phyloP scores from a whole-genome alignment of 1,140 invertebrate species.

The Oedothorax gibbosus region DNA sequence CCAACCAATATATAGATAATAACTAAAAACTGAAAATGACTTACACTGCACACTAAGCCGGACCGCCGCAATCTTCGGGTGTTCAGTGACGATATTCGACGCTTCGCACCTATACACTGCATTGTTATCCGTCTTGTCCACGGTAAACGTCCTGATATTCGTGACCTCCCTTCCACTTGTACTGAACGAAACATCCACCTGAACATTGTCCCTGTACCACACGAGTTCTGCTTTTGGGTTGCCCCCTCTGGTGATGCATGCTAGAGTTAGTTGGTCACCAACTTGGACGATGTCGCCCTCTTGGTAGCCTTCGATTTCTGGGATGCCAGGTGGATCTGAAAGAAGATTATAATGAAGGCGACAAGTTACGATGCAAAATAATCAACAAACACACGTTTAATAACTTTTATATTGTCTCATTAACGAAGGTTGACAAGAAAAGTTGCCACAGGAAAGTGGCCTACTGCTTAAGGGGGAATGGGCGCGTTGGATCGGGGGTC shows the following conservation, averaged over 20 bases:
- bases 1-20: too few relatives aligned
- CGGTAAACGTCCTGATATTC: slow-evolving; percentile 74
- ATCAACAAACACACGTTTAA: too few relatives aligned
- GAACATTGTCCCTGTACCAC: slow-evolving; percentile 91
- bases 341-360: neutral
- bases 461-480: too few relatives aligned
- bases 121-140: slow-evolving; percentile 91
- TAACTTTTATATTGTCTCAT: too few relatives aligned
- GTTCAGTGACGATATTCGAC: slow-evolving; percentile 84
- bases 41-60: slow-evolving; percentile 92
- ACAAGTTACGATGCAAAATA: too few relatives aligned
- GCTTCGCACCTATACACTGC: slow-evolving; percentile 92
- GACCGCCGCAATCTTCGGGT: slow-evolving; percentile 81
- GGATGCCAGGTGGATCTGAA: slow-evolving; percentile 88
- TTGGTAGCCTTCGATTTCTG: slow-evolving; percentile 92
- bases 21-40: slow-evolving; percentile 68
- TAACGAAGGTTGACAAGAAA: too few relatives aligned
- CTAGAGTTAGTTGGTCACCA: slow-evolving; percentile 87
- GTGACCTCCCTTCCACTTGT: slow-evolving; percentile 58
- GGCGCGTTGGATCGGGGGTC: too few relatives aligned
- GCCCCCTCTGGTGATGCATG: slow-evolving; percentile 90
- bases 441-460: too few relatives aligned
- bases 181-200: slow-evolving; percentile 71
- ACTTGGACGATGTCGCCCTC: slow-evolving; percentile 86
- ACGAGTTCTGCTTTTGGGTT: slow-evolving; percentile 94